Evolutionary conservation across 1,140 invertebrate species (phyloP).

Genomic region (Helicorthomorpha holstii): DNA sequence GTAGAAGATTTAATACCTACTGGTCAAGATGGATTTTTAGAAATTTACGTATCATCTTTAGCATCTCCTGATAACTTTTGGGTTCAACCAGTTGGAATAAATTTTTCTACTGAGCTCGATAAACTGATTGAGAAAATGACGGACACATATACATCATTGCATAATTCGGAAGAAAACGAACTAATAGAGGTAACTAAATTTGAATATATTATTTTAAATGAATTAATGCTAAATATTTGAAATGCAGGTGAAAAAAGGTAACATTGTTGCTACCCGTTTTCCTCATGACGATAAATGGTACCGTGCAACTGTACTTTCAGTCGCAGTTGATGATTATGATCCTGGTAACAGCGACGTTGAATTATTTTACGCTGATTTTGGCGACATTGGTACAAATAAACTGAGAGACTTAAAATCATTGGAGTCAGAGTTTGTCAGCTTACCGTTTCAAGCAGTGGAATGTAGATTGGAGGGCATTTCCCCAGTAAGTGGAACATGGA

Average conservation of each 20-base stretch:
- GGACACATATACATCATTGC: slow-evolving; percentile 44
- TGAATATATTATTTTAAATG: slow-evolving; percentile 6
- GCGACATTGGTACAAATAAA: slow-evolving; percentile 45
- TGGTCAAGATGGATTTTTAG: slow-evolving; percentile 36
- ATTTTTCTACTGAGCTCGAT: slow-evolving; percentile 48
- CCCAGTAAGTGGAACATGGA: slow-evolving; percentile 37
- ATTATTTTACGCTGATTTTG: slow-evolving; percentile 64
- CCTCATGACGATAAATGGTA: slow-evolving; percentile 57
- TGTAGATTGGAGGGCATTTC: slow-evolving; percentile 53
- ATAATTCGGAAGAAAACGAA: slow-evolving; percentile 39
- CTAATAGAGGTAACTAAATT: slow-evolving; percentile 24
- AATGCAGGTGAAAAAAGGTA: slow-evolving; percentile 38
- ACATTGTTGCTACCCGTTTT: slow-evolving; percentile 61
- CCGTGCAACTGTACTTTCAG: slow-evolving; percentile 33
- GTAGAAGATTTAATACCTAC: slow-evolving; percentile 15
- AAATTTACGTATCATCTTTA: slow-evolving; percentile 65
- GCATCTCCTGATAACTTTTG: slow-evolving; percentile 62
- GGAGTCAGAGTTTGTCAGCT: slow-evolving; percentile 47
- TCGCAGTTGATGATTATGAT: slow-evolving; percentile 34
- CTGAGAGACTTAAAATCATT: slow-evolving; percentile 45
- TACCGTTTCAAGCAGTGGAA: slow-evolving; percentile 60
- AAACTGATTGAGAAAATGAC: slow-evolving; percentile 57
- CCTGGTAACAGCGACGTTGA: slow-evolving; percentile 35
- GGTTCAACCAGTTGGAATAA: slow-evolving; percentile 52
- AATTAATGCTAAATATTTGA: not conserved